phyloP scores from a whole-genome alignment of 2,797 vertebrate species.

The Sandelia bainsii region DNA sequence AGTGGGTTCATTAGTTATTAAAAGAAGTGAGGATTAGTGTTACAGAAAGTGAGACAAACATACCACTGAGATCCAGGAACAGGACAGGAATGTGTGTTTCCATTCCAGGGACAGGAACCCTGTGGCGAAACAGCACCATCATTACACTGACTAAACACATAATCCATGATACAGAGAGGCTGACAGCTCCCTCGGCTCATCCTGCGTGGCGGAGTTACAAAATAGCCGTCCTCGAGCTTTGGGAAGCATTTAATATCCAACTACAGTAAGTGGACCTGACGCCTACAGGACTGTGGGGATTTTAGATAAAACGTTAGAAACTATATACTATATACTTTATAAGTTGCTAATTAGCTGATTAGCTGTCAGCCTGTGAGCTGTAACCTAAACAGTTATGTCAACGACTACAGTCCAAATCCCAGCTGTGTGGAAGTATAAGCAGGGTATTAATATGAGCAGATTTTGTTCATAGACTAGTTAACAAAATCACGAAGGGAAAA shows the following conservation, averaged over 20 bases:
- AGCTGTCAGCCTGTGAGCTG: neutral
- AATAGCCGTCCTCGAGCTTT: neutral
- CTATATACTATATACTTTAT: neutral
- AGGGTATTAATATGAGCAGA: neutral
- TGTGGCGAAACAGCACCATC: slow-evolving; percentile 60
- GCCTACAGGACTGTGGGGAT: neutral
- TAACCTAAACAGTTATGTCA: neutral
- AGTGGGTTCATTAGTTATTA: neutral
- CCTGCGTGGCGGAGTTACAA: too few species aligned
- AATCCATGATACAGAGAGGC: neutral
- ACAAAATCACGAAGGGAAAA: neutral
- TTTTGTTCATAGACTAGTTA: neutral
- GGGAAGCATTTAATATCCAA: neutral
- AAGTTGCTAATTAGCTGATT: neutral
- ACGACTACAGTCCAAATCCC: neutral
- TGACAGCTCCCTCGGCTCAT: slow-evolving; percentile 1
- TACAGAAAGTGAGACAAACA: slow-evolving; percentile 2
- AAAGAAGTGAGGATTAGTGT: neutral
- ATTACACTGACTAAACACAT: slow-evolving; percentile 9
- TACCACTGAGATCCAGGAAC: slow-evolving; percentile 96
- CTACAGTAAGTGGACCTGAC: neutral
- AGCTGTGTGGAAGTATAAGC: too few species aligned
- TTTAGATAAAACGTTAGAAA: neutral
- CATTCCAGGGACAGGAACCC: slow-evolving; percentile 95
- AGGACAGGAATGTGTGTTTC: slow-evolving; percentile 96